Evolutionary conservation across 2,888 invertebrate genomes (phyloP).

Genomic region (Augochlorella aurata): DNA sequence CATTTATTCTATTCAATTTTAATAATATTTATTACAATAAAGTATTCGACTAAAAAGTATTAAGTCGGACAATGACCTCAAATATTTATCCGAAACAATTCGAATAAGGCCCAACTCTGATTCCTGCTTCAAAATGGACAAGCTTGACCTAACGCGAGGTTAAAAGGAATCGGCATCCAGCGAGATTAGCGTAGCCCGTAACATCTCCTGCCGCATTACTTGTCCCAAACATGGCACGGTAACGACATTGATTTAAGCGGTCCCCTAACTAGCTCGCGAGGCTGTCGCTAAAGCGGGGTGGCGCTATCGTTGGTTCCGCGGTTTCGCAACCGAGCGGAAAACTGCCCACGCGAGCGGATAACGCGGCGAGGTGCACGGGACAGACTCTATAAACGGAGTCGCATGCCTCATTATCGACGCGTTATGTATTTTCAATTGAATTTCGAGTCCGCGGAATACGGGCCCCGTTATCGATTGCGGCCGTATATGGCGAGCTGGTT

Average conservation of each 20-base stretch:
- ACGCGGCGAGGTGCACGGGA: constrained; percentile 37
- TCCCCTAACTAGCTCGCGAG: constrained; percentile 15
- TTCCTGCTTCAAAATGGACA: not conserved
- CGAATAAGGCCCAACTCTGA: no score
- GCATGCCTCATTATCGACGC: constrained; percentile 52
- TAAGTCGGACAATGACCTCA: no score
- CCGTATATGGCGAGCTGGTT: constrained; percentile 9
- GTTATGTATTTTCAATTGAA: constrained; percentile 50
- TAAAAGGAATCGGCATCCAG: not conserved
- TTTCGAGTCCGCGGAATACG: constrained; percentile 34
- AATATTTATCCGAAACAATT: no score
- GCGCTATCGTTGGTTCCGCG: constrained; percentile 27
- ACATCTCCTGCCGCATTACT: constrained; percentile 33
- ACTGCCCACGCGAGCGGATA: constrained; percentile 51
- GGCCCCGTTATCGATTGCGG: constrained; percentile 37
- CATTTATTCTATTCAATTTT: no score
- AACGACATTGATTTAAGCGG: constrained; percentile 45
- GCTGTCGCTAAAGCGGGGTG: constrained; percentile 29
- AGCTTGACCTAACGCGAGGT: not conserved
- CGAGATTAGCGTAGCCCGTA: not conserved
- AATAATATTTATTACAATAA: no score
- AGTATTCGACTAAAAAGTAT: no score
- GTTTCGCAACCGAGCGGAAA: constrained; percentile 51
- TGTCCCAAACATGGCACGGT: constrained; percentile 49
- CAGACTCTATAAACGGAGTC: constrained; percentile 38